Conservation (phyloP, 1,140 invertebrate genomes). For the Hermatobates lingyangjiaoensis region DNA sequence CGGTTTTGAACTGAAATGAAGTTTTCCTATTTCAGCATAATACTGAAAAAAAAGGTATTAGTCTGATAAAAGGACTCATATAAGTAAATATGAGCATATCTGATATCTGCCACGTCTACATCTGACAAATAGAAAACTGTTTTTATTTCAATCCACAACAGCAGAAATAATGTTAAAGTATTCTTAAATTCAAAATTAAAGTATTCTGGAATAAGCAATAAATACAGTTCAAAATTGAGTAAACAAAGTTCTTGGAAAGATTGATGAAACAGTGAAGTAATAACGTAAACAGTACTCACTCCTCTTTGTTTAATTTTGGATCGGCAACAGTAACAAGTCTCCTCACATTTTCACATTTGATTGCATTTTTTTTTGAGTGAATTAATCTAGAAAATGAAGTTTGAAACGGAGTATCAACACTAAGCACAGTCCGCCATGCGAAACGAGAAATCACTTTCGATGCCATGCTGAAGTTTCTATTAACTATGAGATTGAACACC, state of each 20-base stretch:
- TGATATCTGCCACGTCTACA: too few relatives aligned
- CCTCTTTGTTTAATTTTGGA: neutral
- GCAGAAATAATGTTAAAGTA: neutral
- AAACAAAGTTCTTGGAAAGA: neutral
- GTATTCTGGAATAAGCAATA: neutral
- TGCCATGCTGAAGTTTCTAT: neutral
- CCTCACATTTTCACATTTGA: neutral
- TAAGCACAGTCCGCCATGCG: neutral
- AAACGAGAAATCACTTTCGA: neutral
- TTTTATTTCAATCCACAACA: neutral
- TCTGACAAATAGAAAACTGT: neutral
- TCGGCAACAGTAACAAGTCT: neutral
- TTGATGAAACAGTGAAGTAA: neutral
- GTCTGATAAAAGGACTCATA: too few relatives aligned
- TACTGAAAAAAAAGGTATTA: too few relatives aligned
- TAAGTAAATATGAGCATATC: too few relatives aligned
- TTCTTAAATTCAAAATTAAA: neutral
- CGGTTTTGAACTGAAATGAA: too few relatives aligned
- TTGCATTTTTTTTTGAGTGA: neutral
- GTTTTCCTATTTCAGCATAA: too few relatives aligned
- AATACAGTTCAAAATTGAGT: neutral
- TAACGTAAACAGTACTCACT: neutral
- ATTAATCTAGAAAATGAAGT: neutral
- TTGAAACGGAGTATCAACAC: neutral
- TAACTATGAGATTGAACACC: too few relatives aligned